Percentiles rank a stretch among this genome's conserved stretches.
Conservation (phyloP, 2,888 invertebrate genomes). For the Acrocera orbiculus region DNA sequence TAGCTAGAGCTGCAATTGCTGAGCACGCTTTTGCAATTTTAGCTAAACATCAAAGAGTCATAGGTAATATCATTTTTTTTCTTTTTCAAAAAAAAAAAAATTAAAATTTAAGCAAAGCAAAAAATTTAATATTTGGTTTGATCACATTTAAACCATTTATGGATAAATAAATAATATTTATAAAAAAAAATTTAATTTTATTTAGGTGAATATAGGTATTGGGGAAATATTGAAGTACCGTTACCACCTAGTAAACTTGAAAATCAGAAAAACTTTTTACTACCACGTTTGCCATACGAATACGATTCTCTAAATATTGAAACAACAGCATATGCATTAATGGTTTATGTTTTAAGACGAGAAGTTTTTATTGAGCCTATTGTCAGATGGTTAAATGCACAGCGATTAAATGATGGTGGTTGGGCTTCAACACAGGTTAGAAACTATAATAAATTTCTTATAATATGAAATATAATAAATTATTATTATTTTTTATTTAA, state of each 20-base stretch:
- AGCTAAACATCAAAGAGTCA: constrained; percentile 42
- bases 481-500: constrained; percentile 27
- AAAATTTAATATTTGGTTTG: no score
- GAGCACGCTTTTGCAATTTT: constrained; percentile 67
- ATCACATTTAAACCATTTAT: no score
- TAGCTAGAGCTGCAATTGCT: constrained; percentile 67
- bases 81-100: background rate
- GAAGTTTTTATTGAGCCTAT: constrained; percentile 68
- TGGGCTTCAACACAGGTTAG: constrained; percentile 66
- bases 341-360: constrained; percentile 74
- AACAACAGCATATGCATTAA: constrained; percentile 77
- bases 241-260: constrained; percentile 70
- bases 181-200: background rate
- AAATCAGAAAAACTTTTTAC: constrained; percentile 77
- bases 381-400: constrained; percentile 80
- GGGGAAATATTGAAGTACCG: constrained; percentile 65
- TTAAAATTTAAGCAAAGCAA: no score
- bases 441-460: background rate
- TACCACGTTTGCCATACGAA: constrained; percentile 72
- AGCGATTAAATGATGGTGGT: constrained; percentile 69
- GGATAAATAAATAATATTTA: background rate
- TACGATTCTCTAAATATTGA: constrained; percentile 86
- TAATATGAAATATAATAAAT: background rate
- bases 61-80: constrained; percentile 32
- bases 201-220: constrained; percentile 62